Evolutionary conservation across 2,888 invertebrate genomes (phyloP), one percentile per base, ranked within the genome.

Genomic region (Sisyra nigra): DNA sequence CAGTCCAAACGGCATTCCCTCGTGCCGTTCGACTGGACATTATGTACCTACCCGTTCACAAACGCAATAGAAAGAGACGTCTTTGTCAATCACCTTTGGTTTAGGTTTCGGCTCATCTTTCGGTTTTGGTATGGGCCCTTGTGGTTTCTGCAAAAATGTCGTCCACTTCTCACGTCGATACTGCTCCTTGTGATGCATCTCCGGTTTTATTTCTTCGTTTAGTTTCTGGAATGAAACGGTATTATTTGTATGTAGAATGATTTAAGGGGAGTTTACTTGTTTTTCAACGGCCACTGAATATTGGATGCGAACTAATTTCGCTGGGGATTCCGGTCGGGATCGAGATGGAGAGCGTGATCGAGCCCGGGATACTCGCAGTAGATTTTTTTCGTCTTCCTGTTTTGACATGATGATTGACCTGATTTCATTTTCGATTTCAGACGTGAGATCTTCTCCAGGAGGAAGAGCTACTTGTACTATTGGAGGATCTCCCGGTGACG

Each of bases 131-230:
- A 74, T 69, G 0, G 82, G 76, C 14, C 80, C 64, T 50, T 74
- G 69, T 1, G 85, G 85, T 52, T 78, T 80, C 58, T 80, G 77
- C 47, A 86, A 56, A 54, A 85, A 86, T 24, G 80, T 82, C 3
- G 85, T 81, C 68, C 76, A 79, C 50, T 74, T 73, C 50, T 70
- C 72, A 37, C 50, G 24, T 3, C 24, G 24, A 24, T 24, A 24
- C 24, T 24, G 5, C 24, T 24, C 24, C 24, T 24, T 24, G 24
- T 24, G 24, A 7, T 24, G 24, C 3, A 24, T 7, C 24, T 5
- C 24, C 24, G 24, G 24, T 7, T 24, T 24, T 5, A 24, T 24
- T 50, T 75, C 73, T 38, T 71, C 73, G 50, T 76, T 74, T 18
- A 77, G 55, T 1, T 68, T 70, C 48, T 56, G 44, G 35, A 24